A percentile compares a stretch with the other conserved stretches of the same genome.
Conservation (phyloP, 1,140 invertebrate species). For the Tribolium madens region DNA sequence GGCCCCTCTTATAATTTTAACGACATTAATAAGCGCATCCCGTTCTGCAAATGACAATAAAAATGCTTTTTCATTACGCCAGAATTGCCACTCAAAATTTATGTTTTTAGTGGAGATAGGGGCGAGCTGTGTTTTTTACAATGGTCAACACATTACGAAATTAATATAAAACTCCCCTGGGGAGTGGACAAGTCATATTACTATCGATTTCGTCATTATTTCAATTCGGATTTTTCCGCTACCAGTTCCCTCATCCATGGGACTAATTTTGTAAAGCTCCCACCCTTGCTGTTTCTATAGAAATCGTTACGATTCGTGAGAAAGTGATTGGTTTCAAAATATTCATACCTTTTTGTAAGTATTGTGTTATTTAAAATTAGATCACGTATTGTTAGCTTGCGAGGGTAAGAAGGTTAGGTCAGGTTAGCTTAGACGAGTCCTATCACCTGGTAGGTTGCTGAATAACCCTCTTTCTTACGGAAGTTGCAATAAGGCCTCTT, state of each 20-base stretch:
- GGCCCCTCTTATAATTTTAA: constrained; percentile 13
- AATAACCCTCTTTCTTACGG: constrained; percentile 27
- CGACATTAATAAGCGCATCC: constrained; percentile 18
- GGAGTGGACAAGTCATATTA: constrained; percentile 1
- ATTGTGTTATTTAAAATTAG: constrained; percentile 62
- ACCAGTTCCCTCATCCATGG: neutral
- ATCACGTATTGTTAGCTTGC: constrained; percentile 56
- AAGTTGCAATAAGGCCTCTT: constrained; percentile 40
- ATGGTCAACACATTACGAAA: neutral
- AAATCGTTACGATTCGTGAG: constrained; percentile 46
- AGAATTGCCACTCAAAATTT: constrained; percentile 2
- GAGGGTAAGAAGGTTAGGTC: constrained; percentile 54
- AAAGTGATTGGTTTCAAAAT: constrained; percentile 53
- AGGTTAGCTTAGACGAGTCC: constrained; percentile 49
- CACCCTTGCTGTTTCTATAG: constrained; percentile 10
- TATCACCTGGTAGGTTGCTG: constrained; percentile 44
- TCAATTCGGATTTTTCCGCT: constrained; percentile 8
- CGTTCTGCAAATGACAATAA: constrained; percentile 21
- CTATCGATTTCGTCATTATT: constrained; percentile 21
- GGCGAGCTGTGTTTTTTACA: neutral
- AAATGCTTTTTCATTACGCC: constrained; percentile 25
- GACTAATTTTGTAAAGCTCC: constrained; percentile 29
- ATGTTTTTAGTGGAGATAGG: neutral
- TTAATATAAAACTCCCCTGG: constrained; percentile 11
- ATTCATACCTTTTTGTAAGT: constrained; percentile 51